Base-by-base conservation (phyloP, 2,888 invertebrate genomes). In the Cheilosia soror region DNA sequence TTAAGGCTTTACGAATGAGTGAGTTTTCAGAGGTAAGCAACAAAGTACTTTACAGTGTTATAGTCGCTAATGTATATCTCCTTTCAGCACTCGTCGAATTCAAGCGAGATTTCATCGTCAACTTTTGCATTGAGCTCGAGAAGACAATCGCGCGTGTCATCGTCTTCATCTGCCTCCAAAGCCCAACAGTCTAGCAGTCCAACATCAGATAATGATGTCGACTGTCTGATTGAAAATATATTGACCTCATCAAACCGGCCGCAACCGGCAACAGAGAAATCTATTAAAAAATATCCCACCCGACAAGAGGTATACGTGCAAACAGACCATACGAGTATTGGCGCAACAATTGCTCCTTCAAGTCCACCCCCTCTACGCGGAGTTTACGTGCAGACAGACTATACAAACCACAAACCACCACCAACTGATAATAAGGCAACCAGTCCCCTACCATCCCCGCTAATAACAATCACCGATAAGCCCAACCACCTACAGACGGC, bases 311-410 rank as follows among this genome's bases (percentile, higher is more conserved):
- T 55, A 7, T 55, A 68, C 37, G 78, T 83, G 15, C 83, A 79
- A 63, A 83, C 83, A 63, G 79, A 73, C 9, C 5, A 31, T n/a
- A 29, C 29, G 44, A n/a, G 4, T 4, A 15, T 31, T 4, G 27
- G 7, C n/a, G 15, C 44, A 7, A 20, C 47, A 15, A 15, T 15
- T 9, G 2, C 49, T 9, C 49, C 25, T n/a, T 25, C 15, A 49
- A n/a, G 15, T 9, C 5, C 20, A 47, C 29, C 5, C 5, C 72
- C 33, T 11, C 11, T 37, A 53, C 51, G 44, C 31, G 77, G 71
- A 57, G 58, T 49, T 7, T 63, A 57, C 42, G 76, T 81, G 9
- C 81, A 76, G 58, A 81, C 81, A 58, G 76, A 76, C 4, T 7
- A 11, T 27, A 63, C 49, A 13, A 2, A 55, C 55, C 37, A 49